Evolutionary conservation across 2,797 vertebrate genomes (phyloP).

Genomic region (Erethizon dorsatum): DNA sequence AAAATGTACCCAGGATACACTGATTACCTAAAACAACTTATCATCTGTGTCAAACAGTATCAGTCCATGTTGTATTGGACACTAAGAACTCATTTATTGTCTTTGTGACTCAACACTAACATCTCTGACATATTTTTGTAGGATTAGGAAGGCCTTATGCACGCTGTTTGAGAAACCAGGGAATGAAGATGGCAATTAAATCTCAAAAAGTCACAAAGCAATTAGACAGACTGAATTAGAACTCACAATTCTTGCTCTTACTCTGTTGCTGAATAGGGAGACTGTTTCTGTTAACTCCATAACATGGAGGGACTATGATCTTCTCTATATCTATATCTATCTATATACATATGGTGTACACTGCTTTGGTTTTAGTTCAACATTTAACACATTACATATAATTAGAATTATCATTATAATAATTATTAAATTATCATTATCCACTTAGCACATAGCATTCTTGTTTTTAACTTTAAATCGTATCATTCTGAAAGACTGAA

Average conservation of each 20-base stretch:
- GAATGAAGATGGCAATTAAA: conserved; percentile 4
- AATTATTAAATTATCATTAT: conserved; percentile 67
- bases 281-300: neutral
- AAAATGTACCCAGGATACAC: neutral
- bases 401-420: conserved; percentile 58
- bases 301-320: neutral
- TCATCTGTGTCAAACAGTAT: neutral
- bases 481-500: conserved; percentile 40
- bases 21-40: neutral
- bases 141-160: neutral
- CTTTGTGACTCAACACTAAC: neutral
- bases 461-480: conserved; percentile 56
- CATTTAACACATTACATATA: conserved; percentile 52
- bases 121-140: neutral
- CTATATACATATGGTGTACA: neutral
- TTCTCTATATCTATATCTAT: neutral
- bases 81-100: neutral
- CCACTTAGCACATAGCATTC: neutral
- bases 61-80: neutral
- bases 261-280: conserved; percentile 41
- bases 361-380: conserved; percentile 24
- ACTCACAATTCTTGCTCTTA: conserved; percentile 17
- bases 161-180: neutral
- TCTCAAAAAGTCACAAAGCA: neutral
- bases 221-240: conserved; percentile 50